A percentile compares a stretch with the other conserved stretches of the same genome.
phyloP scores from a whole-genome alignment of 1,140 invertebrate genomes.

The Zaprionus kolodkinae region DNA sequence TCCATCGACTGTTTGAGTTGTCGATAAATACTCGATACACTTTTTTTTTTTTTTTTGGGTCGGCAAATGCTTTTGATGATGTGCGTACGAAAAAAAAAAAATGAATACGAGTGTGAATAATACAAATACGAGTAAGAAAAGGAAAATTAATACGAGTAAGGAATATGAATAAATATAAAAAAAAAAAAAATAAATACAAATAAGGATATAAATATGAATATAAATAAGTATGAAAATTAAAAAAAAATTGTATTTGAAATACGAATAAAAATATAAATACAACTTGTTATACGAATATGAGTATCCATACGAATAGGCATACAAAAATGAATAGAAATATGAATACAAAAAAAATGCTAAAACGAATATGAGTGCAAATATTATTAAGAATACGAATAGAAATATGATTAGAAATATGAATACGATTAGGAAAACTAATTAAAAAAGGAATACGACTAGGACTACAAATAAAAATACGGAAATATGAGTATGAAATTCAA shows the following conservation, averaged over 20 bases:
- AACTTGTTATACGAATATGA: neutral
- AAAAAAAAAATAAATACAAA: neutral
- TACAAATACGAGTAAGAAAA: neutral
- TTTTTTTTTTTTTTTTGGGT: slow-evolving; percentile 12
- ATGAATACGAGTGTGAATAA: slow-evolving; percentile 2
- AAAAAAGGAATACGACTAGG: too few species aligned
- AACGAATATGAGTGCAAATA: neutral
- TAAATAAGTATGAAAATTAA: too few species aligned
- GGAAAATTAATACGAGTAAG: neutral
- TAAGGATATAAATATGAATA: neutral
- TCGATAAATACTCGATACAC: slow-evolving; percentile 50
- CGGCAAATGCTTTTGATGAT: slow-evolving; percentile 49
- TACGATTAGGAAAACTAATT: neutral
- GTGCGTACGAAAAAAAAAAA: slow-evolving; percentile 20
- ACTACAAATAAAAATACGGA: too few species aligned
- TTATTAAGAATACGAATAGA: neutral
- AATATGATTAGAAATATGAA: slow-evolving; percentile 14
- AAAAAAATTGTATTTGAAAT: neutral
- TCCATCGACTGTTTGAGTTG: slow-evolving; percentile 50
- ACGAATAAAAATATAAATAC: neutral
- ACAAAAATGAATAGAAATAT: neutral
- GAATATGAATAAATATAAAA: neutral
- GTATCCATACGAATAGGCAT: slow-evolving; percentile 20
- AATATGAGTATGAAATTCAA: too few species aligned
- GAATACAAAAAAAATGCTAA: too few species aligned